phyloP scores from a whole-genome alignment of 2,888 invertebrate genomes.

The Leistus spinibarbis region DNA sequence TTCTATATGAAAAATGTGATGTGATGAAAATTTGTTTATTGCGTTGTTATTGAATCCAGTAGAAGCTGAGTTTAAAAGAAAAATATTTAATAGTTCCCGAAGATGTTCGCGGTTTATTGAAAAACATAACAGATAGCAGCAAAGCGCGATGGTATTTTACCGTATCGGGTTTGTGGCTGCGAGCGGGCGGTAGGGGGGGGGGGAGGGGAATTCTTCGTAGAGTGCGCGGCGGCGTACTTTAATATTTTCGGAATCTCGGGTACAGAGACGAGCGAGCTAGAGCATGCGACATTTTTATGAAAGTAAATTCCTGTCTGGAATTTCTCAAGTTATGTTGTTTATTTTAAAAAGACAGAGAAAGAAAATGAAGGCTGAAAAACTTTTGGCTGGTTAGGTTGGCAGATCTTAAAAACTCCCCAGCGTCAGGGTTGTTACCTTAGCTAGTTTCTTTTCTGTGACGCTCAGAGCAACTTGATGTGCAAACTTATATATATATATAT shows the following conservation, averaged over 20 bases:
- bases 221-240: slow-evolving; percentile 40
- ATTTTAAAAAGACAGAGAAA: not conserved
- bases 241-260: slow-evolving; percentile 48
- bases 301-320: slow-evolving; percentile 42
- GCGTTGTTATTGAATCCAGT: slow-evolving; percentile 7
- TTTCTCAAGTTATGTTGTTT: slow-evolving; percentile 36
- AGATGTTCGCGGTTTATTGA: slow-evolving; percentile 29
- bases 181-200: no score
- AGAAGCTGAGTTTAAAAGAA: slow-evolving; percentile 19
- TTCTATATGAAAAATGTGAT: not conserved
- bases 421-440: not conserved
- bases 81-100: slow-evolving; percentile 37
- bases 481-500: not conserved
- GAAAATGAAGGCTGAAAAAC: not conserved
- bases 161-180: not conserved
- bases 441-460: no score
- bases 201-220: no score
- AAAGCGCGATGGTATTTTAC: slow-evolving; percentile 16
- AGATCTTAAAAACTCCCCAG: not conserved
- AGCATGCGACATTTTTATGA: slow-evolving; percentile 42
- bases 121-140: not conserved
- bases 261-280: slow-evolving; percentile 41
- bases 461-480: not conserved
- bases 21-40: slow-evolving; percentile 31
- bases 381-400: not conserved